Percentiles rank a stretch among this genome's conserved stretches.
phyloP scores from a whole-genome alignment of 2,797 vertebrate genomes.

The Gymnothorax javanicus region DNA sequence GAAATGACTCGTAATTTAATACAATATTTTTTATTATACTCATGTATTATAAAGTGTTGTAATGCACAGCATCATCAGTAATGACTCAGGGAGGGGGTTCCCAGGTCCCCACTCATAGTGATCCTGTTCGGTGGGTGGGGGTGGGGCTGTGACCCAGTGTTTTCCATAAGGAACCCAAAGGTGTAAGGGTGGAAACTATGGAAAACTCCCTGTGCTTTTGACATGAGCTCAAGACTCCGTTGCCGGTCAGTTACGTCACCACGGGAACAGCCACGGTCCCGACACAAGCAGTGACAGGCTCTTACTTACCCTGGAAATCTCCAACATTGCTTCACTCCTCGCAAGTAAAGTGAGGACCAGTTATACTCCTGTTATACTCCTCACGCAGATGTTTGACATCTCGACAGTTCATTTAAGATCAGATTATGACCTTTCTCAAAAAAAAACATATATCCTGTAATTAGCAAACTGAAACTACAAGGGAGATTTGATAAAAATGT shows the following conservation, averaged over 20 bases:
- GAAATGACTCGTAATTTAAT: no score
- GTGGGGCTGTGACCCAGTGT: neutral
- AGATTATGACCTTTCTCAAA: no score
- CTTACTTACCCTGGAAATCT: neutral
- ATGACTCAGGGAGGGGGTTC: neutral
- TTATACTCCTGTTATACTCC: neutral
- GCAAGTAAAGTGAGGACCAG: neutral
- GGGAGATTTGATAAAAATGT: no score
- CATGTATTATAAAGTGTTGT: no score
- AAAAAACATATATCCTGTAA: no score
- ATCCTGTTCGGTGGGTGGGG: neutral
- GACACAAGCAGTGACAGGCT: neutral
- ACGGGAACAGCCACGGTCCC: neutral
- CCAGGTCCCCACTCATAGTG: no score
- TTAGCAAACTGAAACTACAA: no score
- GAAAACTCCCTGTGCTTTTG: neutral
- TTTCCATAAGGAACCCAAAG: neutral
- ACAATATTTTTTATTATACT: no score
- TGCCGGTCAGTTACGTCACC: neutral
- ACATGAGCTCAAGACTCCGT: neutral
- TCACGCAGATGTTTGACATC: neutral
- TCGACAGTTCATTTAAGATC: no score
- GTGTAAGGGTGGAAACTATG: neutral
- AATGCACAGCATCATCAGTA: neutral
- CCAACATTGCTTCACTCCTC: neutral